These are phyloP conservation scores for Ispidina lecontei DNA, from an alignment of 2,797 vertebrate genomes.

Conservation along the genomic window DNA sequence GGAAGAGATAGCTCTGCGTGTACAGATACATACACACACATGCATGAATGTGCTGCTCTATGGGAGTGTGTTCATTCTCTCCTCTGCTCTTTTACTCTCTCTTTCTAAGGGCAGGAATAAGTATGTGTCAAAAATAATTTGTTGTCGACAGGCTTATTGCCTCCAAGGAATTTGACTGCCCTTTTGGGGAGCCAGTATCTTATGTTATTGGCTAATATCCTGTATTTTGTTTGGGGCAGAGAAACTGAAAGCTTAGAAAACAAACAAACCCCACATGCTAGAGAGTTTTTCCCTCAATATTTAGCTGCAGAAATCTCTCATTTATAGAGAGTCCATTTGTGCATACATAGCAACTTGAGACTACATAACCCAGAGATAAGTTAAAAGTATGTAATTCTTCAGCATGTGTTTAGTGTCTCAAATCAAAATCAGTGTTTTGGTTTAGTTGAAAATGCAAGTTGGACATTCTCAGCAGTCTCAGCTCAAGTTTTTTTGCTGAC, in stretches of 20 bases:
- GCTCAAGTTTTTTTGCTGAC: neutral
- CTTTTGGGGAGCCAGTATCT: constrained; percentile 46
- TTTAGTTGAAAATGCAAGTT: neutral
- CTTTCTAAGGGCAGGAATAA: constrained; percentile 33
- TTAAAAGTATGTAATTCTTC: neutral
- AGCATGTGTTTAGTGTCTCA: neutral
- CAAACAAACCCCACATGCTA: neutral
- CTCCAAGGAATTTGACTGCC: constrained; percentile 26
- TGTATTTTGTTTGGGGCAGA: constrained; percentile 5
- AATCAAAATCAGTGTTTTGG: neutral
- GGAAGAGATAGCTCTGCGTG: neutral
- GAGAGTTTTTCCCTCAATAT: neutral
- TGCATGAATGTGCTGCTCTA: neutral
- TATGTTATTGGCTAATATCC: neutral
- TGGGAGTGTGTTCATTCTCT: neutral
- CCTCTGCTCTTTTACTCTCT: neutral
- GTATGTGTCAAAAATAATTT: constrained; percentile 61
- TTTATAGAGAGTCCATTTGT: neutral
- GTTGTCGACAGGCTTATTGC: constrained; percentile 27
- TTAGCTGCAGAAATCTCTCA: neutral
- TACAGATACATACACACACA: too few species aligned
- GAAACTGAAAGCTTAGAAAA: neutral
- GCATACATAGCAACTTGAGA: fast-evolving
- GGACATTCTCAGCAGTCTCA: neutral
- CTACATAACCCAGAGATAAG: neutral